Conservation (phyloP, 2,113 vertebrate species). For the Hucho hucho region DNA sequence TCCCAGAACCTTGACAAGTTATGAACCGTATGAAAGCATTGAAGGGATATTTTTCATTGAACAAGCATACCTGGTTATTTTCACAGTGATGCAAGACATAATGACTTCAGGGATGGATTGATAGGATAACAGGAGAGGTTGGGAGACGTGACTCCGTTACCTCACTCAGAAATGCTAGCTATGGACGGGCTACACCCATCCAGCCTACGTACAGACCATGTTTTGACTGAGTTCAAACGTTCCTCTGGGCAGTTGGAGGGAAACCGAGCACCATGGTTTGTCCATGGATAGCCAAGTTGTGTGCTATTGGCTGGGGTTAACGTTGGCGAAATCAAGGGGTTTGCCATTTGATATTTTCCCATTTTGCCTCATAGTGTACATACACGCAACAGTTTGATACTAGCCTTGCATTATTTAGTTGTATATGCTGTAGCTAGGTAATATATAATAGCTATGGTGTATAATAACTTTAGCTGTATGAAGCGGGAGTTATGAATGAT, state of each 20-base stretch:
- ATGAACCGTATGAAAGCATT: not conserved
- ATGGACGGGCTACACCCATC: not conserved
- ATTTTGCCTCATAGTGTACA: not conserved
- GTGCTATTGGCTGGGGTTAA: too few relatives aligned
- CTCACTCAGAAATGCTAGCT: slow-evolving; percentile 23
- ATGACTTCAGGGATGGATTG: slow-evolving; percentile 2
- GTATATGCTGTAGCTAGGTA: too few relatives aligned
- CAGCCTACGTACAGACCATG: not conserved
- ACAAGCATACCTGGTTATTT: slow-evolving; percentile 16
- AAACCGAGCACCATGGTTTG: not conserved
- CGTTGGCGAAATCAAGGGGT: too few relatives aligned
- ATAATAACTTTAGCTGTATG: too few relatives aligned
- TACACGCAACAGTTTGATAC: too few relatives aligned
- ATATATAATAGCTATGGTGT: too few relatives aligned
- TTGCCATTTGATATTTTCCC: too few relatives aligned
- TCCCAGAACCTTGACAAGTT: not conserved
- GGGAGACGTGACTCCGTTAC: slow-evolving; percentile 26
- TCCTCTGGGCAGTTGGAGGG: not conserved
- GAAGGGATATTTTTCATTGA: not conserved
- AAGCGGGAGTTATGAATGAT: too few relatives aligned
- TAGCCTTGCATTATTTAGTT: too few relatives aligned
- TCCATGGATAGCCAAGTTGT: too few relatives aligned
- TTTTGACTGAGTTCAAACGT: not conserved
- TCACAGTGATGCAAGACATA: slow-evolving; percentile 11
- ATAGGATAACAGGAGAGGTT: slow-evolving; percentile 10